phyloP scores from a whole-genome alignment of 2,888 invertebrate species.

The Drosophila macrospina region DNA sequence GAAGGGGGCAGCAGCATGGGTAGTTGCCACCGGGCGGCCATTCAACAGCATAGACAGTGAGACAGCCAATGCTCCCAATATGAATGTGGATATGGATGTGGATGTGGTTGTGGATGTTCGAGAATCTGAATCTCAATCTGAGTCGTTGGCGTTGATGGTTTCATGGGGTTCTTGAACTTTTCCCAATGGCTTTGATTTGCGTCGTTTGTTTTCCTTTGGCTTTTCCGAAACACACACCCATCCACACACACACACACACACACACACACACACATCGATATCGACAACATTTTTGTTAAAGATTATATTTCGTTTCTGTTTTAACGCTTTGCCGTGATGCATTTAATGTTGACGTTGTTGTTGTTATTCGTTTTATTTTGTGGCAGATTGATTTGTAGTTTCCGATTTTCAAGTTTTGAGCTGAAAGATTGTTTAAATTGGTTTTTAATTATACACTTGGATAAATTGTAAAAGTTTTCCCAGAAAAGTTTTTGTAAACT shows the following conservation, averaged over 20 bases:
- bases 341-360: slow-evolving; percentile 19
- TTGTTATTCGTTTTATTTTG: neutral
- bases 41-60: slow-evolving; percentile 60
- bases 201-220: slow-evolving; percentile 55
- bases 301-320: slow-evolving; percentile 50
- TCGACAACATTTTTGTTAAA: slow-evolving; percentile 33
- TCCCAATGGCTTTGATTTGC: slow-evolving; percentile 51
- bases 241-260: too few relatives aligned
- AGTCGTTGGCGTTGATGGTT: slow-evolving; percentile 57
- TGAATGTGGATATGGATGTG: slow-evolving; percentile 7
- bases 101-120: slow-evolving; percentile 20
- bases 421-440: slow-evolving; percentile 9
- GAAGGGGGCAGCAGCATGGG: neutral
- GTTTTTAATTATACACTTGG: slow-evolving; percentile 12
- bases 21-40: slow-evolving; percentile 20
- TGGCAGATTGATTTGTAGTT: slow-evolving; percentile 40
- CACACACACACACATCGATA: too few relatives aligned
- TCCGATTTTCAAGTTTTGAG: slow-evolving; percentile 19
- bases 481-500: slow-evolving; percentile 4
- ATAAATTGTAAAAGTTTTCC: neutral
- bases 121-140: slow-evolving; percentile 17
- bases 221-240: slow-evolving; percentile 24
- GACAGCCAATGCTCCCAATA: slow-evolving; percentile 44
- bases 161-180: slow-evolving; percentile 81
- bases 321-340: slow-evolving; percentile 28